Base-by-base conservation (phyloP, 1,140 invertebrate species). In the Hycleus phaleratus region DNA sequence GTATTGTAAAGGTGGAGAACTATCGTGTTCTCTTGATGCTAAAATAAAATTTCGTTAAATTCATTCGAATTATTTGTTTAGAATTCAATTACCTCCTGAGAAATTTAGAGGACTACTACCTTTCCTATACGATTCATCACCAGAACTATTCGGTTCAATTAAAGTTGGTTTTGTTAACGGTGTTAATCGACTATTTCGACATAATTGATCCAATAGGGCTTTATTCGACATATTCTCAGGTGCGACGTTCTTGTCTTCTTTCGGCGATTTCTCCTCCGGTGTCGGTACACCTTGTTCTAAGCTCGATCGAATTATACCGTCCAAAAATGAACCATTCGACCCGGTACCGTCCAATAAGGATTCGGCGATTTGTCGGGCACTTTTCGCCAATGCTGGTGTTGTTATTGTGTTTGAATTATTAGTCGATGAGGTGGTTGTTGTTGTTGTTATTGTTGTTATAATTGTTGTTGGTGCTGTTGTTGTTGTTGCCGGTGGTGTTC, bases 291-390 rank as follows among this genome's bases (percentile, higher is more conserved):
- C 80, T 50, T 81, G 82, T 66, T 88, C 86, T 24, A 89, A 74
- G 65, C 83, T 87, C 60, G 87, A 88, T 58, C 88, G 78, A 65
- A 91, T 91, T 56, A 91, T 86, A 49, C 86, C 88, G 66, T 90
- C 88, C 48, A 90, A 73, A 68, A 90, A 87, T 2, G 67, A 85
- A 2, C 86, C 86, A 70, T 89, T 89, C 4, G 83, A 79, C 4
- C 78, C 79, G 1, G 78, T 73, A 3, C 78, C 77, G 43, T 85
- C 82, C 62, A 85, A 80, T 12, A 85, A 68, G 11, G 75, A 79
- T 62, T 85, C 82, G 1, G 81, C 77, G 52, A 83, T 79, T 62
- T 85, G 79, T 58, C 81, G 69, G 0, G 81, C 75, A 47, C 78
- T 76, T 68, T 83, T 86, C 46, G 71, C 73, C 32, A 77, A 71